These are phyloP conservation scores for Stigmatopora argus DNA, from an alignment of 2,113 vertebrate genomes.

Conservation along the genomic window DNA sequence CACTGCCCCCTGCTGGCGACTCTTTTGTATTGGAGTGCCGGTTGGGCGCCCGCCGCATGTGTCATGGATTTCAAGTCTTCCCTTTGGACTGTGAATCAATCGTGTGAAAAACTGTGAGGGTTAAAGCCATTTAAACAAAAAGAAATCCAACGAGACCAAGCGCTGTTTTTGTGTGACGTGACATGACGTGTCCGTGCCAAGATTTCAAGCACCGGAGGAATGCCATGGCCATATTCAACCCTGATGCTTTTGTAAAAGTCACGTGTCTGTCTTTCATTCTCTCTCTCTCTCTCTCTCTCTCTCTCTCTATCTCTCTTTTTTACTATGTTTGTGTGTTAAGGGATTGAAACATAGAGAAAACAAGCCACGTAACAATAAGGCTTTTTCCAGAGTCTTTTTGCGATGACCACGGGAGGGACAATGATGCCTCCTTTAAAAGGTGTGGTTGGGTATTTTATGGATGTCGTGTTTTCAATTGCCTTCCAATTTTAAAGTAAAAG, in stretches of 20 bases:
- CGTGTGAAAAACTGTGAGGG: constrained; percentile 16
- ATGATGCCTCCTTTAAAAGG: constrained; percentile 10
- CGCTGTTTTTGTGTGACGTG: constrained; percentile 66
- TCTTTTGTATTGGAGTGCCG: constrained; percentile 1
- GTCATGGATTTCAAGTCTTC: constrained; percentile 48
- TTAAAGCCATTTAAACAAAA: constrained; percentile 51
- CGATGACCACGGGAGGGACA: constrained; percentile 24
- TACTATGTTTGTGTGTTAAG: not conserved
- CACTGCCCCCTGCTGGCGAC: constrained; percentile 58
- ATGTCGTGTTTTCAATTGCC: constrained; percentile 59
- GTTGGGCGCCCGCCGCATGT: constrained; percentile 20
- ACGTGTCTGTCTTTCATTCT: constrained; percentile 20
- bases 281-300: no score
- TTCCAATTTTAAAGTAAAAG: constrained; percentile 52
- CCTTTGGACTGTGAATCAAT: constrained; percentile 13
- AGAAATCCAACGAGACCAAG: constrained; percentile 62
- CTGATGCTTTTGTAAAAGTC: constrained; percentile 57
- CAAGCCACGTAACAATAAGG: constrained; percentile 26
- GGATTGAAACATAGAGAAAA: not conserved
- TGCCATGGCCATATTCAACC: constrained; percentile 61
- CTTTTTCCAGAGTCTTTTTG: constrained; percentile 27
- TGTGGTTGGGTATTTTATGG: constrained; percentile 46
- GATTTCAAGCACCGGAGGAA: constrained; percentile 67
- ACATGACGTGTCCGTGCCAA: constrained; percentile 57
- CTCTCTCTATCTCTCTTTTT: constrained; percentile 36